Percentiles rank a stretch among this genome's conserved stretches.
phyloP scores from a whole-genome alignment of 2,797 vertebrate species.

The Alosa sapidissima region DNA sequence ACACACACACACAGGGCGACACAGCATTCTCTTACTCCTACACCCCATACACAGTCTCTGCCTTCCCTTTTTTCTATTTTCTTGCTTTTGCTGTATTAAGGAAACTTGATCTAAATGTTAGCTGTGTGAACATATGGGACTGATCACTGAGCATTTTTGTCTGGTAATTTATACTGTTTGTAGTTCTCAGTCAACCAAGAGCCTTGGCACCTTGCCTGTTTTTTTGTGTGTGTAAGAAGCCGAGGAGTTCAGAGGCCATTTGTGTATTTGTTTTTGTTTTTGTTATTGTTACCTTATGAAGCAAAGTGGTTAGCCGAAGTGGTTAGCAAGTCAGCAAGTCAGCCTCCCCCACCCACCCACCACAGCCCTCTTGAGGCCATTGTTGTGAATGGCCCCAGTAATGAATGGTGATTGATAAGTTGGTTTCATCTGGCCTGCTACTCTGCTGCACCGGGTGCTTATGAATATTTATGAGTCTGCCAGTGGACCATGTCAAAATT shows the following conservation, averaged over 20 bases:
- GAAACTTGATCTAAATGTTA: slow-evolving; percentile 75
- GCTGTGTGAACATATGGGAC: slow-evolving; percentile 73
- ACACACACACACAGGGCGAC: background rate
- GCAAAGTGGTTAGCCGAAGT: background rate
- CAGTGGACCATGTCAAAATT: background rate
- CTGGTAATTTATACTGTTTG: slow-evolving; percentile 76
- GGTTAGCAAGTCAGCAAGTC: too few species aligned
- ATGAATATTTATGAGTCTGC: background rate
- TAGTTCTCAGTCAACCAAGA: slow-evolving; percentile 65
- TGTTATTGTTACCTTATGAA: background rate
- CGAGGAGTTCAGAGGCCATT: background rate
- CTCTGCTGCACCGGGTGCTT: background rate
- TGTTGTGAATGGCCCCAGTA: background rate
- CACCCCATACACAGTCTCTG: background rate
- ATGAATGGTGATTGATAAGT: background rate
- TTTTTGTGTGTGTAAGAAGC: background rate
- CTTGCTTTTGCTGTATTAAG: background rate
- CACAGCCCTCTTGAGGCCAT: background rate
- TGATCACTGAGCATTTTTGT: slow-evolving; percentile 76
- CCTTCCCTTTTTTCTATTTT: slow-evolving; percentile 35
- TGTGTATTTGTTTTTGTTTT: background rate
- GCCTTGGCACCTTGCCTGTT: background rate
- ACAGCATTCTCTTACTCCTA: background rate
- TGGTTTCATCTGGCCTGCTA: background rate
- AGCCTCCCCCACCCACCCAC: too few species aligned